Conservation (phyloP, 2,113 vertebrate genomes). For the Ibidorhyncha struthersii region DNA sequence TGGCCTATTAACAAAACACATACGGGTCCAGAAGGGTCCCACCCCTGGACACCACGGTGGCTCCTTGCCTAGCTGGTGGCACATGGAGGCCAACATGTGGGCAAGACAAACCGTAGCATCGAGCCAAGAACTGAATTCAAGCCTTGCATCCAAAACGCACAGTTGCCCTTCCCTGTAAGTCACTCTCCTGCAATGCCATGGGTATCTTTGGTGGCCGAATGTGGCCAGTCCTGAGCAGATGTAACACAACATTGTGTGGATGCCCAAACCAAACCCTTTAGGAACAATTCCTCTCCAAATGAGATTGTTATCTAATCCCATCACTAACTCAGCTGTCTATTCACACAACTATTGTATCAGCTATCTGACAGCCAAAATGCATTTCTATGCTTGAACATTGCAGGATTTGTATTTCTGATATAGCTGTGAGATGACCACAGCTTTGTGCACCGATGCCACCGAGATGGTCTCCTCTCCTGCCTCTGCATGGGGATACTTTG, state of each 20-base stretch:
- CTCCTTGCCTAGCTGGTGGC: background rate
- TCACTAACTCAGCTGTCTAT: background rate
- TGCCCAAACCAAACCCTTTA: background rate
- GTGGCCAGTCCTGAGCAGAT: background rate
- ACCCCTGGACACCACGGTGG: background rate
- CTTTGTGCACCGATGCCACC: background rate
- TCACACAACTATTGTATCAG: background rate
- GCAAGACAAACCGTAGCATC: background rate
- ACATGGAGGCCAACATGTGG: background rate
- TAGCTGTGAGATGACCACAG: rapidly evolving
- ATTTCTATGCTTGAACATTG: background rate
- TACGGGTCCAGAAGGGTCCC: background rate
- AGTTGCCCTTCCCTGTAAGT: rapidly evolving
- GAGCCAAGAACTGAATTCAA: background rate
- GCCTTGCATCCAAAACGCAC: background rate
- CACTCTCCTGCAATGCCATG: background rate
- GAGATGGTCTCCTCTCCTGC: background rate
- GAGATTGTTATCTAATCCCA: background rate
- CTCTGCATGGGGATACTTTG: background rate
- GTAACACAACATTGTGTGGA: background rate
- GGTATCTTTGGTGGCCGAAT: background rate
- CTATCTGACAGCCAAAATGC: background rate
- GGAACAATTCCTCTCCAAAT: background rate
- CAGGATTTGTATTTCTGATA: background rate
- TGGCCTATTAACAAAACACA: background rate